Evolutionary conservation across 2,797 vertebrate species (phyloP).

Genomic region (Sebastes taczanowskii): DNA sequence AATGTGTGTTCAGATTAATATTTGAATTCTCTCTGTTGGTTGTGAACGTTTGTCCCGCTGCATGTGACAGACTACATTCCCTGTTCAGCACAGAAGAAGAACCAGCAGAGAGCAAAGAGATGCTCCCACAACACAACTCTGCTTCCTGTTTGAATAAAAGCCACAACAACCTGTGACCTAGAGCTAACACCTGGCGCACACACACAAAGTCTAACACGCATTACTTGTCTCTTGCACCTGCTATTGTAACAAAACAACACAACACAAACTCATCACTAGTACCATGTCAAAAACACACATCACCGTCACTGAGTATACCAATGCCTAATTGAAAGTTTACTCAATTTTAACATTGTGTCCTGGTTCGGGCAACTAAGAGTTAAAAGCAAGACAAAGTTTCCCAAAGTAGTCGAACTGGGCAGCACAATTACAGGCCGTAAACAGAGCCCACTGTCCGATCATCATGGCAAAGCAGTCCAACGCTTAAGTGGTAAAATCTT

Average conservation of each 20-base stretch:
- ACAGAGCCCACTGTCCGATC: no score
- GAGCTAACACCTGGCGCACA: slow-evolving; percentile 70
- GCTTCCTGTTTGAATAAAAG: slow-evolving; percentile 70
- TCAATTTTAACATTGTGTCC: no score
- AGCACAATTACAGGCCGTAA: no score
- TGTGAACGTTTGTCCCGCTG: background rate
- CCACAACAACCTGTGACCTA: slow-evolving; percentile 74
- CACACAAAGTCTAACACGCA: background rate
- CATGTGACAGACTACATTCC: slow-evolving; percentile 9
- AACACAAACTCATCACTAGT: background rate
- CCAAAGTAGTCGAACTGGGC: no score
- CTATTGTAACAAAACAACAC: background rate
- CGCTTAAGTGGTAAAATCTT: no score
- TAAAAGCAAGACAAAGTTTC: no score
- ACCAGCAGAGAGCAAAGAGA: slow-evolving; percentile 14
- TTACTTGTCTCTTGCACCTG: slow-evolving; percentile 40
- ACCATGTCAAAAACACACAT: background rate
- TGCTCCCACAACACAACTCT: slow-evolving; percentile 46
- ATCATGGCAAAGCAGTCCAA: no score
- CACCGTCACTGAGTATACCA: no score
- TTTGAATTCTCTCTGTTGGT: slow-evolving; percentile 16
- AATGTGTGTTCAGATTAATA: slow-evolving; percentile 16
- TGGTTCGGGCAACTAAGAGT: no score
- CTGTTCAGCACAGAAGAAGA: slow-evolving; percentile 3
- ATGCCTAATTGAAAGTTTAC: fast-evolving